phyloP scores from a whole-genome alignment of 1,140 invertebrate genomes.

The Cardiocondyla obscurior region DNA sequence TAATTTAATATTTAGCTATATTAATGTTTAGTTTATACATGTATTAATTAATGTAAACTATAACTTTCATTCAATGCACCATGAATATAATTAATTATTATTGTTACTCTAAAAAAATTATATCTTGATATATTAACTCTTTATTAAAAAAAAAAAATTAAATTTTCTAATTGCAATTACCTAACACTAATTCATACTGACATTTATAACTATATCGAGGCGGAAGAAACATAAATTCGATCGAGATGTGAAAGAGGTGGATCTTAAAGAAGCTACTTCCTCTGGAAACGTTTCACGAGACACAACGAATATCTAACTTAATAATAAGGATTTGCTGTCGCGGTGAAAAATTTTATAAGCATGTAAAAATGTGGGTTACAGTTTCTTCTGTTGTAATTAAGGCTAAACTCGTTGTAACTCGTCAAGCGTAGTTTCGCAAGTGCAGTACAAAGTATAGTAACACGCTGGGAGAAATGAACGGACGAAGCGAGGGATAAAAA shows the following conservation, averaged over 20 bases:
- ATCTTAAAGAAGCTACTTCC: not conserved
- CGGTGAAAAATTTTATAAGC: not conserved
- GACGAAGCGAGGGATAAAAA: slow-evolving; percentile 48
- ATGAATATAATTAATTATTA: not conserved
- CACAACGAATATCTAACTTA: not conserved
- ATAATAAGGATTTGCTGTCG: not conserved
- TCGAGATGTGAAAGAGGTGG: not conserved
- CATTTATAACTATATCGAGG: not conserved
- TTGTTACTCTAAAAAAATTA: not conserved
- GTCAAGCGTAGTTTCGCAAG: slow-evolving; percentile 21
- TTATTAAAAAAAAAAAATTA: too few relatives aligned
- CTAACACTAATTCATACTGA: not conserved
- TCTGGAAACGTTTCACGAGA: not conserved
- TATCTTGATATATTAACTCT: not conserved
- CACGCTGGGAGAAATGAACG: slow-evolving; percentile 4
- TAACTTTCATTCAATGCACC: not conserved
- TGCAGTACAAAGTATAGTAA: slow-evolving; percentile 19
- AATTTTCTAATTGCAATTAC: slow-evolving; percentile 3
- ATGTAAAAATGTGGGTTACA: not conserved
- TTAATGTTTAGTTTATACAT: not conserved
- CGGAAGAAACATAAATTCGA: not conserved
- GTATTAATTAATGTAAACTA: not conserved
- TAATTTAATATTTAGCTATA: not conserved
- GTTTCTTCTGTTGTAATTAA: slow-evolving; percentile 18
- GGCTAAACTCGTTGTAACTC: slow-evolving; percentile 13